phyloP scores from a whole-genome alignment of 2,888 invertebrate species.

The Julus scanicus region DNA sequence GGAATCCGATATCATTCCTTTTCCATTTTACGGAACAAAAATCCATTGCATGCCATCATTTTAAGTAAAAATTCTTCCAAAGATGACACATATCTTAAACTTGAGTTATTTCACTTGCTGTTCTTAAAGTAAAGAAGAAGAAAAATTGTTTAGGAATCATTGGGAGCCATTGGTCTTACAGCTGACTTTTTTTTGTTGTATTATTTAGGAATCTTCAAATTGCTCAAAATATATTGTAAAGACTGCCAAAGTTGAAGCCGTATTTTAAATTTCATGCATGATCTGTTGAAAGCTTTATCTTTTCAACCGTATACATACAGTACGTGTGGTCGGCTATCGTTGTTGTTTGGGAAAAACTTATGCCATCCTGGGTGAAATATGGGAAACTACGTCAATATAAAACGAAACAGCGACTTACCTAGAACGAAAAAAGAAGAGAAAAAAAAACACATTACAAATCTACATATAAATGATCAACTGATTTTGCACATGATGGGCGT shows the following conservation, averaged over 20 bases:
- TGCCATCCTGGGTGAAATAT: not conserved
- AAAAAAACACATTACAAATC: not conserved
- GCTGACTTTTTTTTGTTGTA: not conserved
- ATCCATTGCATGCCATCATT: not conserved
- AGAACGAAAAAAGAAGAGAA: not conserved
- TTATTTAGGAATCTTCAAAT: not conserved
- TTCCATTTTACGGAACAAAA: constrained; percentile 4
- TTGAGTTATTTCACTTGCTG: not conserved
- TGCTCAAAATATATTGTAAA: not conserved
- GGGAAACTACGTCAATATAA: not conserved
- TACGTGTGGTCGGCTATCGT: not conserved
- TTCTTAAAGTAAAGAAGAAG: not conserved
- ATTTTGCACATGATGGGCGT: not conserved
- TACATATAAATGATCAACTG: too few species aligned
- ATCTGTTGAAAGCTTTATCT: constrained; percentile 6
- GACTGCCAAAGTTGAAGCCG: not conserved
- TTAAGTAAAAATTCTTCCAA: not conserved
- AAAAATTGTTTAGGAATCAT: not conserved
- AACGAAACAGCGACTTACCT: constrained; percentile 28
- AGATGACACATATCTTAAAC: not conserved
- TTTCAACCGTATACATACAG: not conserved
- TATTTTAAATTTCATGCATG: not conserved
- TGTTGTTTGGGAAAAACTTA: not conserved
- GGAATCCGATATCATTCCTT: not conserved
- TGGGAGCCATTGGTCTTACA: not conserved